These are phyloP conservation scores for Plebejus anna DNA, from an alignment of 2,888 invertebrate genomes.

Conservation along the genomic window DNA sequence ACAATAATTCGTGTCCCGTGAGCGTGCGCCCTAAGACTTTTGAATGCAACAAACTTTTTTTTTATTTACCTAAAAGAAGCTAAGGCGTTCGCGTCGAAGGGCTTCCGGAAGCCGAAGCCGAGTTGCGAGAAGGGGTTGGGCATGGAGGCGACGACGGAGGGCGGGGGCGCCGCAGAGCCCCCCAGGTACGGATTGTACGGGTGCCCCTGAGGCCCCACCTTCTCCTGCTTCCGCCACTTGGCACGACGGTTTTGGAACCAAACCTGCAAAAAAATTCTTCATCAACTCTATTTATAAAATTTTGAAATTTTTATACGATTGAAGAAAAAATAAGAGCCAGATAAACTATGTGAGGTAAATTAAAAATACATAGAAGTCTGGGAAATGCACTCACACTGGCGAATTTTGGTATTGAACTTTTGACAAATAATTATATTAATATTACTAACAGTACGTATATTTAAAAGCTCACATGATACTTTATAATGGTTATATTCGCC, in stretches of 20 bases:
- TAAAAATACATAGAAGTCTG: no score
- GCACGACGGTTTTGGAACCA: conserved; percentile 96
- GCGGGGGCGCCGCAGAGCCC: conserved; percentile 82
- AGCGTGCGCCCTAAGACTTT: no score
- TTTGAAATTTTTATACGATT: no score
- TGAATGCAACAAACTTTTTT: not conserved
- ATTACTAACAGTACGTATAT: not conserved
- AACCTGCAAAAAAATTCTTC: conserved; percentile 81
- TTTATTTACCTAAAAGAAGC: conserved; percentile 83
- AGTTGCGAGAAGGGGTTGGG: conserved; percentile 90
- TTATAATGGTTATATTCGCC: not conserved
- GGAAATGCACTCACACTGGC: no score
- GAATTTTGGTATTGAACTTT: no score
- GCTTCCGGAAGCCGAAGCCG: conserved; percentile 87
- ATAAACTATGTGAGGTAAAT: no score
- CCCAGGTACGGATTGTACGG: conserved; percentile 92
- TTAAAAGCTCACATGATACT: not conserved
- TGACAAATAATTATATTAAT: no score
- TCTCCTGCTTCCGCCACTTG: conserved; percentile 96
- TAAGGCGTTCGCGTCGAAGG: conserved; percentile 83
- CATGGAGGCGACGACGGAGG: conserved; percentile 86
- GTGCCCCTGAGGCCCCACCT: conserved; percentile 93
- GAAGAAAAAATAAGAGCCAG: no score
- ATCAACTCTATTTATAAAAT: conserved; percentile 33
- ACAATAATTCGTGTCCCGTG: no score